These are phyloP conservation scores for Oncorhynchus tshawytscha DNA, from an alignment of 2,113 vertebrate species.

Conservation along the genomic window DNA sequence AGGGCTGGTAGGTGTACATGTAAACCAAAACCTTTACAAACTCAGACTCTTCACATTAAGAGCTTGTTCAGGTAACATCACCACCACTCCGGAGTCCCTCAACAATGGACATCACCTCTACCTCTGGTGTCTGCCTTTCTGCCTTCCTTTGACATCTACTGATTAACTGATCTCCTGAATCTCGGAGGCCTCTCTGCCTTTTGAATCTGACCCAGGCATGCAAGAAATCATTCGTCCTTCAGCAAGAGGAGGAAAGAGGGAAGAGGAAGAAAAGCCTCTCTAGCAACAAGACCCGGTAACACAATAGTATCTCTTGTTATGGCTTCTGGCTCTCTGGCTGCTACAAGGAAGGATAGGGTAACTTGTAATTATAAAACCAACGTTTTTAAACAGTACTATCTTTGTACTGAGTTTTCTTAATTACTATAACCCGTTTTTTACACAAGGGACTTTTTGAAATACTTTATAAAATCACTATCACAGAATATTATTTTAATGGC, in stretches of 20 bases:
- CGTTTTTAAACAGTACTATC: neutral
- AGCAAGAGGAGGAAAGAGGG: constrained; percentile 43
- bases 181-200: neutral
- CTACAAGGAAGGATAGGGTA: constrained; percentile 43
- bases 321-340: constrained; percentile 20
- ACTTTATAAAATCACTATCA: neutral
- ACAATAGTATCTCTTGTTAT: constrained; percentile 57
- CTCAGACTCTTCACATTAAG: constrained; percentile 75
- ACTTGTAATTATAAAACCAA: constrained; percentile 17
- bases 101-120: constrained; percentile 14
- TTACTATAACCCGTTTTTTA: neutral
- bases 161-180: constrained; percentile 14
- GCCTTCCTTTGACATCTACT: neutral
- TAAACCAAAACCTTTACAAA: constrained; percentile 80
- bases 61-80: constrained; percentile 67
- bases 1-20: constrained; percentile 80
- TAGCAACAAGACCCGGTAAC: constrained; percentile 13
- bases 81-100: constrained; percentile 41
- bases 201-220: constrained; percentile 12
- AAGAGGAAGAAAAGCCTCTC: constrained; percentile 47
- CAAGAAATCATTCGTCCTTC: constrained; percentile 28
- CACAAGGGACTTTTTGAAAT: neutral
- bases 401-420: neutral
- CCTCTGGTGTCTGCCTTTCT: constrained; percentile 20
- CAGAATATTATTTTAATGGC: neutral